A percentile compares a stretch with the other conserved stretches of the same genome.
These are phyloP conservation scores for Listronotus bonariensis DNA, from an alignment of 1,140 invertebrate genomes.

Conservation along the genomic window DNA sequence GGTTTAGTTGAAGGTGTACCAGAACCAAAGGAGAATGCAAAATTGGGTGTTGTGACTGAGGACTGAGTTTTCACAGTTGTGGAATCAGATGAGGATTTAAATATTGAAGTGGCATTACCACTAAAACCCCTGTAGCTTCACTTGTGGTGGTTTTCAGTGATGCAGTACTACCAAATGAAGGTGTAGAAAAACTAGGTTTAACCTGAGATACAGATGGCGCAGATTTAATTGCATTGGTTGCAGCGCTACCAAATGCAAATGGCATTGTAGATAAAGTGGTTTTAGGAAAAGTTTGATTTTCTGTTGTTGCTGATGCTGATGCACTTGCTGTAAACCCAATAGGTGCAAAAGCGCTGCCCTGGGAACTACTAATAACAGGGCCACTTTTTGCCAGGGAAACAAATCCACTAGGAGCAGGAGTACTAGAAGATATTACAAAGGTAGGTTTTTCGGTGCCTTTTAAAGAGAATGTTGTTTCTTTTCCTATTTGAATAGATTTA, in stretches of 20 bases:
- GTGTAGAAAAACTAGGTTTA: too few relatives aligned
- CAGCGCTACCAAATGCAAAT: background rate
- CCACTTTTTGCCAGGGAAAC: conserved; percentile 10
- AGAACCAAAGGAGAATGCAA: conserved; percentile 7
- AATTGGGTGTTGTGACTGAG: background rate
- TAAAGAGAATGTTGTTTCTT: background rate
- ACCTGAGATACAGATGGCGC: too few relatives aligned
- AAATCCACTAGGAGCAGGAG: conserved; percentile 4
- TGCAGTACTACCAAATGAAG: background rate
- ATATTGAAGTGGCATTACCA: background rate
- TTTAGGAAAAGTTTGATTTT: background rate
- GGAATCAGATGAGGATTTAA: background rate
- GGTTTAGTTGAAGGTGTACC: background rate
- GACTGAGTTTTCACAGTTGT: background rate
- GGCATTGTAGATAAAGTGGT: background rate
- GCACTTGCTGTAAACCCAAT: conserved; percentile 1
- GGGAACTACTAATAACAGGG: conserved; percentile 7
- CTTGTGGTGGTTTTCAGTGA: background rate
- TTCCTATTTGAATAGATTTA: conserved; percentile 1
- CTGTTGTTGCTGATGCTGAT: background rate
- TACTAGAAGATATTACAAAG: background rate
- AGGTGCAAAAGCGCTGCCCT: conserved; percentile 24
- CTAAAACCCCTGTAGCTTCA: background rate
- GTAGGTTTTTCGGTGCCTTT: background rate
- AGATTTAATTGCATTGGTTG: background rate